Evolutionary conservation across 53 echinoderm and acorn worm genomes (phyloP).

Genomic region (Astropecten irregularis): DNA sequence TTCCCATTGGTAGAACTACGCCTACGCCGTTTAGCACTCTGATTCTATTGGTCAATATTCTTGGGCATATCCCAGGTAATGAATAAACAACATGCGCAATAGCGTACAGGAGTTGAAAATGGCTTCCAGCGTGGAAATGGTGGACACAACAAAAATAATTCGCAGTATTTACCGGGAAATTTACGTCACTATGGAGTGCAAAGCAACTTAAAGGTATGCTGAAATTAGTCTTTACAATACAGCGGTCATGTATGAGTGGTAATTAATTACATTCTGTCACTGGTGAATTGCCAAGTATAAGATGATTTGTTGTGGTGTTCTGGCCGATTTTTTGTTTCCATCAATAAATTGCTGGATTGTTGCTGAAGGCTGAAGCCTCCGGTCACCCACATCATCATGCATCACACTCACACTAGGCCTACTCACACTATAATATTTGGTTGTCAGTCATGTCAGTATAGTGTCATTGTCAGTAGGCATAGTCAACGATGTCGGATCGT

Average conservation of each 20-base stretch:
- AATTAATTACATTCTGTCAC: background rate
- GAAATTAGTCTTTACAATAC: background rate
- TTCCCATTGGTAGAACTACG: background rate
- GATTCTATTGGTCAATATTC: background rate
- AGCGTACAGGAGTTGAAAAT: slow-evolving; percentile 2
- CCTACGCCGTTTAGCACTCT: slow-evolving; percentile 2
- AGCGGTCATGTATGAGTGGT: background rate
- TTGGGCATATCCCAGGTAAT: background rate
- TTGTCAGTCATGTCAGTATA: too few species aligned
- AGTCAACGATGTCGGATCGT: too few species aligned
- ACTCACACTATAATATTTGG: too few species aligned
- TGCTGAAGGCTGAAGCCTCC: too few species aligned
- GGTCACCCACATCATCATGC: too few species aligned
- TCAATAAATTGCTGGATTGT: too few species aligned
- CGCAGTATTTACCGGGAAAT: background rate
- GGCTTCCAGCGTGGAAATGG: slow-evolving; percentile 45
- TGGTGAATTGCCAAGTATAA: background rate
- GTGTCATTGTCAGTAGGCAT: too few species aligned
- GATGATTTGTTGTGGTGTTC: too few species aligned
- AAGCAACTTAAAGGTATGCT: slow-evolving; percentile 15
- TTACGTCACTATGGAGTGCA: background rate
- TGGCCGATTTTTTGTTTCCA: too few species aligned
- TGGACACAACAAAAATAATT: background rate
- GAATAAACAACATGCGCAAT: slow-evolving; percentile 29
- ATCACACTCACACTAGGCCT: too few species aligned